phyloP scores from a whole-genome alignment of 2,888 invertebrate genomes.

The Neoscelio sp. region DNA sequence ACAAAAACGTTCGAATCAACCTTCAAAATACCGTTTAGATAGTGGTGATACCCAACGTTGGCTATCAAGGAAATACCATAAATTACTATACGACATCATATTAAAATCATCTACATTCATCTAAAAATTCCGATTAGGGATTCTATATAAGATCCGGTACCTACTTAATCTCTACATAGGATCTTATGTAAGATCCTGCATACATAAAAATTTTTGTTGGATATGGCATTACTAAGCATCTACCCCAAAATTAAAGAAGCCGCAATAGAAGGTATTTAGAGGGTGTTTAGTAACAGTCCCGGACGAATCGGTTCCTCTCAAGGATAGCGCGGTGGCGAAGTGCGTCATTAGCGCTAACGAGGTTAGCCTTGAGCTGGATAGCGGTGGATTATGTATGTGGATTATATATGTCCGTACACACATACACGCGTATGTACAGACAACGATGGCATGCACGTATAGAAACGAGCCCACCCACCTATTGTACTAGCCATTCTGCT shows the following conservation, averaged over 20 bases:
- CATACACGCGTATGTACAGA: neutral
- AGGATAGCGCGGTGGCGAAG: conserved; percentile 65
- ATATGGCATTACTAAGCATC: too few relatives aligned
- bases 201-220: too few relatives aligned
- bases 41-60: too few relatives aligned
- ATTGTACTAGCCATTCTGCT: conserved; percentile 62
- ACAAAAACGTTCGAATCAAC: too few relatives aligned
- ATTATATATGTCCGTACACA: conserved; percentile 32
- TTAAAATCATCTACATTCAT: too few relatives aligned
- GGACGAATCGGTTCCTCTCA: conserved; percentile 21
- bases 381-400: conserved; percentile 58
- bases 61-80: too few relatives aligned
- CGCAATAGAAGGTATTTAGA: neutral
- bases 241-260: neutral
- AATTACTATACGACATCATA: too few relatives aligned
- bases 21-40: too few relatives aligned
- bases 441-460: conserved; percentile 57
- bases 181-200: too few relatives aligned
- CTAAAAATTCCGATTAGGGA: too few relatives aligned
- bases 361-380: conserved; percentile 78
- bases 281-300: conserved; percentile 20
- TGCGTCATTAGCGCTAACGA: conserved; percentile 81
- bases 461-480: conserved; percentile 59
- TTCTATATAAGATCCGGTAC: too few relatives aligned
- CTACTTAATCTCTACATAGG: too few relatives aligned